Evolutionary conservation across 2,113 vertebrate species (phyloP).

Genomic region (Cricetomys ansorgei): DNA sequence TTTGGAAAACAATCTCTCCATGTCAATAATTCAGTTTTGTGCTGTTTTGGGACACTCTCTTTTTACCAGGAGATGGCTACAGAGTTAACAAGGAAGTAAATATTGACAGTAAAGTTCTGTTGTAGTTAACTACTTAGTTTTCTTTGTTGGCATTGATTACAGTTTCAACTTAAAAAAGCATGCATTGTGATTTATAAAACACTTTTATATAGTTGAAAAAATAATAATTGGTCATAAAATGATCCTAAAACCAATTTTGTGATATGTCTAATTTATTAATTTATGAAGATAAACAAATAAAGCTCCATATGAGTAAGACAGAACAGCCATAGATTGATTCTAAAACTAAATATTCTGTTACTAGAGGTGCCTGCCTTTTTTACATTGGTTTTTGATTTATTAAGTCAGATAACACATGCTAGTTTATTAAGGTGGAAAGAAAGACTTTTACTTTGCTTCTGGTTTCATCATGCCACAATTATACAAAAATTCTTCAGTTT

Average conservation of each 20-base stretch:
- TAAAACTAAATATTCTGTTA: background rate
- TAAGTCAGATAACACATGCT: background rate
- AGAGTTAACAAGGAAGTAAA: background rate
- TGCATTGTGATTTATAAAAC: background rate
- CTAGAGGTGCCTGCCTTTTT: background rate
- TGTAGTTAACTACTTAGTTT: background rate
- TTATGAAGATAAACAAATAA: background rate
- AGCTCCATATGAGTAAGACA: background rate
- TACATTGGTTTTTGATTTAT: background rate
- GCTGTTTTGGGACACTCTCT: background rate
- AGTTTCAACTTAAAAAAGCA: background rate
- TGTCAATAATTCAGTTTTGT: background rate
- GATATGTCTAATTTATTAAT: background rate
- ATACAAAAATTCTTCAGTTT: background rate
- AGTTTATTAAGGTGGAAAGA: background rate
- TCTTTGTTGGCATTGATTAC: background rate
- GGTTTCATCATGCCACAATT: background rate
- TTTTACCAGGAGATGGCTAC: background rate
- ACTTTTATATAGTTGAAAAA: background rate
- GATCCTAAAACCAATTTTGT: background rate
- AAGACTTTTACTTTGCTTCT: background rate
- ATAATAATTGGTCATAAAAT: background rate
- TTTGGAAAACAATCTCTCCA: background rate
- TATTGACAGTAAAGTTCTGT: background rate
- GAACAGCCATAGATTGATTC: background rate